A percentile compares a stretch with the other conserved stretches of the same genome.
These are phyloP conservation scores for Podarcis siculus DNA, from an alignment of 2,797 vertebrate genomes.

Conservation along the genomic window DNA sequence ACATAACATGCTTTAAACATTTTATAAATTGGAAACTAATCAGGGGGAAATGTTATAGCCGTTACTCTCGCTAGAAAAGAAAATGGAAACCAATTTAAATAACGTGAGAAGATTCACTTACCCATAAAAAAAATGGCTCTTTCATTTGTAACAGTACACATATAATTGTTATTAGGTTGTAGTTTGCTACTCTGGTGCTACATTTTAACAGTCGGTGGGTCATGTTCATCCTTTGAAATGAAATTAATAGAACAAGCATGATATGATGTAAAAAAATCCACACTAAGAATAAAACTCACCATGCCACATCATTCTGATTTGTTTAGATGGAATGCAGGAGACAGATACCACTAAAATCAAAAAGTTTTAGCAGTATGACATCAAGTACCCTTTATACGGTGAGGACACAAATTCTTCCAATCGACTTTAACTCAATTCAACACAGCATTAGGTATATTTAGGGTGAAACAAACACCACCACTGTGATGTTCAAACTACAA, in stretches of 20 bases:
- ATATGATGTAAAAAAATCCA: neutral
- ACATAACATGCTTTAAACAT: neutral
- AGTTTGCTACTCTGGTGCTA: neutral
- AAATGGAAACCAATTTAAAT: constrained; percentile 18
- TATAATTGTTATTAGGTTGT: neutral
- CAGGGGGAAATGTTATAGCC: neutral
- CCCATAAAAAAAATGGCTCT: neutral
- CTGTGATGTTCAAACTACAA: neutral
- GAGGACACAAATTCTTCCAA: neutral
- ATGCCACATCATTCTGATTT: neutral
- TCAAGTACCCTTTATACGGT: neutral
- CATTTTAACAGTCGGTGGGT: neutral
- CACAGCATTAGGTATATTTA: neutral
- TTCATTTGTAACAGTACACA: neutral
- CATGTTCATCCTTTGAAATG: neutral
- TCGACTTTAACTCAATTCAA: neutral
- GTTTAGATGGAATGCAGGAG: neutral
- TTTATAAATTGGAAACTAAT: neutral
- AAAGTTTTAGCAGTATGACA: neutral
- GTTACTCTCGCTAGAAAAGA: neutral
- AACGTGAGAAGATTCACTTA: neutral
- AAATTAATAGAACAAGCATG: neutral
- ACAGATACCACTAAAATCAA: neutral
- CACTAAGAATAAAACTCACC: neutral
- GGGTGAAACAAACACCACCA: neutral